A percentile compares a stretch with the other conserved stretches of the same genome.
Conservation (phyloP, 2,113 vertebrate genomes). For the Genyomyrus donnyi region DNA sequence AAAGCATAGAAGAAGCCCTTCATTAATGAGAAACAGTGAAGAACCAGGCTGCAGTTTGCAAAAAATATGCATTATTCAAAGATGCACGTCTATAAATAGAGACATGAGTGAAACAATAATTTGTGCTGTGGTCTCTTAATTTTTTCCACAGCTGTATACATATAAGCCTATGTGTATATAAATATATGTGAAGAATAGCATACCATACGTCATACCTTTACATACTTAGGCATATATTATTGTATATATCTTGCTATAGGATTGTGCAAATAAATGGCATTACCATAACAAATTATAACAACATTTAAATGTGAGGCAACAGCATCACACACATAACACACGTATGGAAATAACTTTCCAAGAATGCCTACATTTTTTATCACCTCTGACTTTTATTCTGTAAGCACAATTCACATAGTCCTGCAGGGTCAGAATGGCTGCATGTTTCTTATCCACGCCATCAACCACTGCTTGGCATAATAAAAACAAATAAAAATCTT, state of each 20-base stretch:
- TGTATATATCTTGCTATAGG: not conserved
- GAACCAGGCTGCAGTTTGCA: too few species aligned
- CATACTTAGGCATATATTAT: not conserved
- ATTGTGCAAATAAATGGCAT: not conserved
- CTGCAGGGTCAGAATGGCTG: not conserved
- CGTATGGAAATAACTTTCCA: not conserved
- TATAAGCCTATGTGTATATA: too few species aligned
- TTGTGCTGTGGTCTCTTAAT: too few species aligned
- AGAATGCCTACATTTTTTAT: not conserved
- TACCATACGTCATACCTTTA: not conserved
- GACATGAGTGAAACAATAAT: too few species aligned
- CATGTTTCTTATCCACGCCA: not conserved
- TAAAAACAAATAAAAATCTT: not conserved
- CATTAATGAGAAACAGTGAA: too few species aligned
- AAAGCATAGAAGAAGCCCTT: too few species aligned
- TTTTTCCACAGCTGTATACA: too few species aligned
- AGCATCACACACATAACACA: not conserved
- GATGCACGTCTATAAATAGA: too few species aligned
- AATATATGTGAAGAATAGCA: too few species aligned
- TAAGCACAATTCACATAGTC: not conserved
- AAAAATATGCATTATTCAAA: too few species aligned
- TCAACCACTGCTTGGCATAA: not conserved
- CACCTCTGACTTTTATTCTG: not conserved
- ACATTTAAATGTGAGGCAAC: not conserved
- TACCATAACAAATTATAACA: not conserved